phyloP scores from a whole-genome alignment of 1,140 invertebrate species.

The Solenopsis fugax region DNA sequence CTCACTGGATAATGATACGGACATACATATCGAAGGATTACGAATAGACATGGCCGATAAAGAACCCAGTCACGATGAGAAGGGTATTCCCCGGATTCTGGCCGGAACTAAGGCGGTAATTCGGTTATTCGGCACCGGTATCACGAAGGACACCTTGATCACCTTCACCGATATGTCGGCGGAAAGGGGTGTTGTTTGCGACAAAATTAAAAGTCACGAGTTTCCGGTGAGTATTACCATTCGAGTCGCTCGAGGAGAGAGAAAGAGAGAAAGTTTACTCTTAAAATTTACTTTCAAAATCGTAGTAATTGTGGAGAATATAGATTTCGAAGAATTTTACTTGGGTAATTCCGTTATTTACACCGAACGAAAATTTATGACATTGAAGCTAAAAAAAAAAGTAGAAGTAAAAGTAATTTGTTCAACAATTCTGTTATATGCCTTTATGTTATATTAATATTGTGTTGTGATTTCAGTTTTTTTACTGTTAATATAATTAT shows the following conservation, averaged over 20 bases:
- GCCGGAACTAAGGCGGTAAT: slow-evolving; percentile 88
- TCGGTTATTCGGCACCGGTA: slow-evolving; percentile 91
- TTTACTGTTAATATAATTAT: no score
- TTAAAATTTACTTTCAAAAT: no score
- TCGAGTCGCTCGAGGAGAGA: neutral
- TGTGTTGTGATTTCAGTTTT: no score
- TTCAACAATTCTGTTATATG: no score
- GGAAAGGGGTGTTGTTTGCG: slow-evolving; percentile 86
- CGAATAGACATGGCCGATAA: slow-evolving; percentile 89
- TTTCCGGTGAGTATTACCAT: slow-evolving; percentile 80
- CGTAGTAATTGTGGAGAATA: no score
- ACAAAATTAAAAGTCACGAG: slow-evolving; percentile 82
- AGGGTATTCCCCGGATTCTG: slow-evolving; percentile 90
- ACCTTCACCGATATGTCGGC: slow-evolving; percentile 89
- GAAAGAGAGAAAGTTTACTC: no score
- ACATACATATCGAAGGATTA: slow-evolving; percentile 87
- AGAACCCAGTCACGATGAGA: slow-evolving; percentile 88
- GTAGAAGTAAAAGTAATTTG: no score
- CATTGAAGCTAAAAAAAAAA: no score
- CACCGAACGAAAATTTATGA: no score
- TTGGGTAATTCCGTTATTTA: no score
- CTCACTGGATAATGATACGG: slow-evolving; percentile 13
- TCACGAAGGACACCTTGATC: slow-evolving; percentile 90
- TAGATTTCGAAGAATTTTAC: no score
- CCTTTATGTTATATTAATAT: no score